Evolutionary conservation across 35 echinoderm and acorn worm genomes (phyloP).

Genomic region (Lytechinus variegatus): DNA sequence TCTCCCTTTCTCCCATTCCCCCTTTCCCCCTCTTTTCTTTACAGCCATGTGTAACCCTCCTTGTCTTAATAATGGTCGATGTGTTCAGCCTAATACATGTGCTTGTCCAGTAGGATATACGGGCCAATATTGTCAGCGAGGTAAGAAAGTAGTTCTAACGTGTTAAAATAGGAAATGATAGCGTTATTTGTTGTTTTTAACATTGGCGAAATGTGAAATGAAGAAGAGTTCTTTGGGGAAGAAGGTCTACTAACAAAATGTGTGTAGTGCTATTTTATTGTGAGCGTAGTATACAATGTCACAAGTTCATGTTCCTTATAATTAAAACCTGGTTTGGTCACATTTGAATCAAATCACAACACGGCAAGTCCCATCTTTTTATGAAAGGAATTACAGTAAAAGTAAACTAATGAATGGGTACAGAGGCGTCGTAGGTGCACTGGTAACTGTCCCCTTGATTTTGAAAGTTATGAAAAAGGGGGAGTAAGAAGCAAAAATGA

Average conservation of each 20-base stretch:
- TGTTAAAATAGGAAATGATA: too few relatives aligned
- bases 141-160: constrained; percentile 29
- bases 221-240: background rate
- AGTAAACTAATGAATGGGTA: too few relatives aligned
- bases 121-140: constrained; percentile 59
- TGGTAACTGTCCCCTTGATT: too few relatives aligned
- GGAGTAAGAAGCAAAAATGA: too few relatives aligned
- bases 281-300: too few relatives aligned
- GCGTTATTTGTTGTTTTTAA: background rate
- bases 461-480: too few relatives aligned
- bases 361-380: too few relatives aligned
- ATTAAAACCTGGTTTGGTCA: too few relatives aligned
- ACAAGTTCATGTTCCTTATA: too few relatives aligned
- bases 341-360: too few relatives aligned
- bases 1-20: background rate
- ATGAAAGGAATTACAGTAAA: too few relatives aligned
- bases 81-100: constrained; percentile 63
- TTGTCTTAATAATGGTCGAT: constrained; percentile 66
- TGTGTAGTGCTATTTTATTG: background rate
- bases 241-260: background rate
- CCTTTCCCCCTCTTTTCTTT: background rate
- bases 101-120: constrained; percentile 51
- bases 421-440: too few relatives aligned
- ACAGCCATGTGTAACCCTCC: constrained; percentile 62
- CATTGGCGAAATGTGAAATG: background rate